Conservation (phyloP, 2,888 invertebrate species). For the Petrolisthes manimaculis region DNA sequence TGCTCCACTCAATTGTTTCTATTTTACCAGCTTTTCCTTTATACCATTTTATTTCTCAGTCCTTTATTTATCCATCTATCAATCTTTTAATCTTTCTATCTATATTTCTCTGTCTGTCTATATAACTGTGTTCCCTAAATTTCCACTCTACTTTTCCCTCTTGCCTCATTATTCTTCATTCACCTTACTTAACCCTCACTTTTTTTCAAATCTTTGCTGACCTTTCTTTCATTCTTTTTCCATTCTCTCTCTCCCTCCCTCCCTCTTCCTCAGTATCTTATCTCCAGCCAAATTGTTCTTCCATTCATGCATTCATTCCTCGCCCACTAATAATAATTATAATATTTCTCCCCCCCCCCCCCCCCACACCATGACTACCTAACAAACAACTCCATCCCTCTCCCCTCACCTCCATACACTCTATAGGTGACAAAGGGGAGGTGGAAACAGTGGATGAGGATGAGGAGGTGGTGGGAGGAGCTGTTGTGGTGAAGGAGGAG, state of each 20-base stretch:
- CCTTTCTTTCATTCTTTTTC: conserved; percentile 1
- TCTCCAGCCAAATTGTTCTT: background rate
- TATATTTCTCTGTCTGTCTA: background rate
- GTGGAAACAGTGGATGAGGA: background rate
- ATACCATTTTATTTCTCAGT: background rate
- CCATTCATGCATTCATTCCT: background rate
- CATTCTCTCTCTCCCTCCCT: conserved; percentile 11
- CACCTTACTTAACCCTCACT: background rate
- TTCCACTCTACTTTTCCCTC: background rate
- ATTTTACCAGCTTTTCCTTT: background rate
- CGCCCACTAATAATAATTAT: background rate
- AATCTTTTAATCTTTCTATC: background rate
- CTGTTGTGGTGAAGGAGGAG: conserved; percentile 23
- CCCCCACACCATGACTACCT: background rate
- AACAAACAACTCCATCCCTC: background rate
- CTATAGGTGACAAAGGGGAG: background rate
- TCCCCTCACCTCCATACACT: background rate
- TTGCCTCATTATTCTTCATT: background rate
- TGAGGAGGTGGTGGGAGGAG: background rate
- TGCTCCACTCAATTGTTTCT: background rate
- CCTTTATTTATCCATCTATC: background rate
- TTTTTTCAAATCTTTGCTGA: background rate
- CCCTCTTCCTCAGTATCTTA: background rate
- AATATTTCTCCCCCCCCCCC: background rate
- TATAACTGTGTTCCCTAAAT: background rate